phyloP scores from a whole-genome alignment of 1,140 invertebrate species.

The Tenebrio molitor region DNA sequence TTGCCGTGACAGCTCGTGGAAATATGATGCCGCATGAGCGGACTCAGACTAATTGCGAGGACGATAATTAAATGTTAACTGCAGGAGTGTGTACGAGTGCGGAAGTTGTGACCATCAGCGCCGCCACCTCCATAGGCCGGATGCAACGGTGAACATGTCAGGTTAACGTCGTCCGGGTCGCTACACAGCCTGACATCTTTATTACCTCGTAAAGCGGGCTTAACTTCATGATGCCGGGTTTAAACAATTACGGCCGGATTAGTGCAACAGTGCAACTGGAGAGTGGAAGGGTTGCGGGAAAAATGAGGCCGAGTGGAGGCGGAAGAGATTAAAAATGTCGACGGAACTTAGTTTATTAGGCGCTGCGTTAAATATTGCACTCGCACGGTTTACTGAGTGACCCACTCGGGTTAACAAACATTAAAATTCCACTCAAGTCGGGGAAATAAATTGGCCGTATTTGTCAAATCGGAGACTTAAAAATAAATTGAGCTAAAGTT shows the following conservation, averaged over 20 bases:
- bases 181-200: conserved; percentile 36
- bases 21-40: conserved; percentile 45
- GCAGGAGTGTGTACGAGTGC: conserved; percentile 34
- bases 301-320: too few species aligned
- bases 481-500: too few species aligned
- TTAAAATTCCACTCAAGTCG: too few species aligned
- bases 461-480: too few species aligned
- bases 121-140: conserved; percentile 5
- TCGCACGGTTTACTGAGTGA: too few species aligned
- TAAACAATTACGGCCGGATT: conserved; percentile 33
- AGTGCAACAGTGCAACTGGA: conserved; percentile 22
- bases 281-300: too few species aligned
- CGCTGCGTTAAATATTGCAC: too few species aligned
- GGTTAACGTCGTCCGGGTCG: conserved; percentile 23
- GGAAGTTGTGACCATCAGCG: conserved; percentile 29
- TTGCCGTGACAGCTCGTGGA: conserved; percentile 41
- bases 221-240: conserved; percentile 30
- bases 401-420: too few species aligned
- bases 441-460: too few species aligned
- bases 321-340: too few species aligned
- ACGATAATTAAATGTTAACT: conserved; percentile 46
- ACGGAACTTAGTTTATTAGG: too few species aligned
- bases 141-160: conserved; percentile 26
- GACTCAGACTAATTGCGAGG: conserved; percentile 34
- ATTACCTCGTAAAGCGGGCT: conserved; percentile 32